phyloP scores from a whole-genome alignment of 2,888 invertebrate species.

The Sinotaia quadrata region DNA sequence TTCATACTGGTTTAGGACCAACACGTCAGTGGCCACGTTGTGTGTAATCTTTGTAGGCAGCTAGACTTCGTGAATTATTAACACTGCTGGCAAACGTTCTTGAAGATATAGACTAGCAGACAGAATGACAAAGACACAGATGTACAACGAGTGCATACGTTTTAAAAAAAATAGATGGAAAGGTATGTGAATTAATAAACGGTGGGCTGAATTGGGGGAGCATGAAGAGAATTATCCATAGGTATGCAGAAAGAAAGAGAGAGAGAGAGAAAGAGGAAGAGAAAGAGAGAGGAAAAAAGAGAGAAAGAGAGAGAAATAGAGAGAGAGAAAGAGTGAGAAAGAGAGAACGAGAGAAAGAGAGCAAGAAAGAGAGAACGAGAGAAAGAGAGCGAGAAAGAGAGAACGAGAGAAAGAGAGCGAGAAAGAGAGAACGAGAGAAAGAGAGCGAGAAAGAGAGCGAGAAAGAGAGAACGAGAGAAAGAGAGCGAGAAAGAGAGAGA shows the following conservation, averaged over 20 bases:
- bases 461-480: no score
- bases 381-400: background rate
- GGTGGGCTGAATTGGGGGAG: background rate
- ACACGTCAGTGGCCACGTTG: no score
- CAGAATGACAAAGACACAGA: no score
- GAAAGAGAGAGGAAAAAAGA: background rate
- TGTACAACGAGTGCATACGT: no score
- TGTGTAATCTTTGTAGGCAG: no score
- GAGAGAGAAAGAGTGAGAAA: background rate
- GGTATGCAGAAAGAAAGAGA: background rate
- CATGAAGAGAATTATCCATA: background rate
- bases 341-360: background rate
- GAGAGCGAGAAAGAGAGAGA: no score
- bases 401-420: background rate
- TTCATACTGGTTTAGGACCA: no score
- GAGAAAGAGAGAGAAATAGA: background rate
- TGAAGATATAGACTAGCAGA: no score
- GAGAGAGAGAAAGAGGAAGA: background rate
- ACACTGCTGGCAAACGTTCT: no score
- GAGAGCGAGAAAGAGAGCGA: no score
- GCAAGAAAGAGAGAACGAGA: background rate
- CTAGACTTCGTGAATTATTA: no score
- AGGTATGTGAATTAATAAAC: background rate
- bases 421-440: background rate
- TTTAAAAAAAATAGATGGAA: background rate